Conservation (phyloP, 2,797 vertebrate genomes). For the Chloroceryle amazona region DNA sequence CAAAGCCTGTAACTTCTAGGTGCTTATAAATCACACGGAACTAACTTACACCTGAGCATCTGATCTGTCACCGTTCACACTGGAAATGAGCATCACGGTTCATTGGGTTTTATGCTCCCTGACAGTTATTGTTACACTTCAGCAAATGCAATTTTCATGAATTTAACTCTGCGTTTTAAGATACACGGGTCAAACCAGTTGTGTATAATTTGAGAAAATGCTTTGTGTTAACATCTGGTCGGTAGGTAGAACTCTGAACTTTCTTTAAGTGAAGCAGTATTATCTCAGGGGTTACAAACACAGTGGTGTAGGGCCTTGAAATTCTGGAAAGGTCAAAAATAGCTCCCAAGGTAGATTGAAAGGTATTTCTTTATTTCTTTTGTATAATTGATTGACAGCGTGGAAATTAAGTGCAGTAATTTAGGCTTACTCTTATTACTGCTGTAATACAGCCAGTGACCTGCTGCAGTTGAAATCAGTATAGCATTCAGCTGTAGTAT, state of each 20-base stretch:
- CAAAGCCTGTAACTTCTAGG: background rate
- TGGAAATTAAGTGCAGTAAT: background rate
- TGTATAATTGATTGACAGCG: background rate
- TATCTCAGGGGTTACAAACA: background rate
- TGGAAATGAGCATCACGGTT: background rate
- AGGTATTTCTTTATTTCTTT: background rate
- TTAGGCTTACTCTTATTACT: background rate
- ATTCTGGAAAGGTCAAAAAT: background rate
- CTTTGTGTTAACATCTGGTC: background rate
- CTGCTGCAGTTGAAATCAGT: background rate
- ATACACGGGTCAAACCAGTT: background rate
- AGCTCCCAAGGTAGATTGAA: background rate
- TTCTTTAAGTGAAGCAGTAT: background rate
- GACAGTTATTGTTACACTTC: background rate
- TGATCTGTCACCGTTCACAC: fast-evolving
- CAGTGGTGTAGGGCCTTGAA: background rate
- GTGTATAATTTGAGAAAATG: background rate
- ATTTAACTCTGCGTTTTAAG: fast-evolving
- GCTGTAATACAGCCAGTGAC: background rate
- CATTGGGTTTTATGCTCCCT: background rate
- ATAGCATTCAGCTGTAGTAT: background rate
- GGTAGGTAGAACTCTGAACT: background rate
- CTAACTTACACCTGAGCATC: background rate
- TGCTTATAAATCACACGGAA: fast-evolving
- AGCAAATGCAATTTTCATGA: background rate